These are phyloP conservation scores for Campoplex capitator DNA, from an alignment of 2,888 invertebrate species.

Conservation along the genomic window DNA sequence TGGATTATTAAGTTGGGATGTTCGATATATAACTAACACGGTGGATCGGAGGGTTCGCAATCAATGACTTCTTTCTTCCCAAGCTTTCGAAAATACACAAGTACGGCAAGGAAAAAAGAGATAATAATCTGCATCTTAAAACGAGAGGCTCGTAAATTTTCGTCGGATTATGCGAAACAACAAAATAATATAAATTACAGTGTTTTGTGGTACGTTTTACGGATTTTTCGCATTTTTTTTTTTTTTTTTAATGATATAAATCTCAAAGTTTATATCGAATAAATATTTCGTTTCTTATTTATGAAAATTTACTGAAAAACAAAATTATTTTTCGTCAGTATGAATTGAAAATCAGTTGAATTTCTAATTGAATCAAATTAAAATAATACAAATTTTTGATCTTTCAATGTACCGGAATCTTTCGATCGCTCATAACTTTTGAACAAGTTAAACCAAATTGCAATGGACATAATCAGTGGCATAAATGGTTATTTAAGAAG, in stretches of 20 bases:
- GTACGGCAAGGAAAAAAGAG: not conserved
- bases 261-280: not conserved
- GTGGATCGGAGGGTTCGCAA: not conserved
- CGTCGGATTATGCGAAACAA: not conserved
- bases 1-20: slow-evolving; percentile 56
- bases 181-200: not conserved
- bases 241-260: not conserved
- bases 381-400: not conserved
- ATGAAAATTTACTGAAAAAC: not conserved
- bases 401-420: not conserved
- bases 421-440: not conserved
- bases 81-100: not conserved
- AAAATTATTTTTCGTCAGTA: not conserved
- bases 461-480: not conserved
- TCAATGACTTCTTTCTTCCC: not conserved
- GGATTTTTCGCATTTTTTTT: not conserved
- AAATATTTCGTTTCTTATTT: not conserved
- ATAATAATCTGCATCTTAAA: not conserved
- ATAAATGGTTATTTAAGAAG: not conserved
- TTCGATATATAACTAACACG: slow-evolving; percentile 27
- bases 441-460: not conserved
- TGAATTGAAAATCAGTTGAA: not conserved
- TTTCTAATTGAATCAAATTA: not conserved
- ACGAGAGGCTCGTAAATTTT: not conserved
- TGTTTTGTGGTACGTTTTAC: not conserved